Percentiles rank a stretch among this genome's conserved stretches.
Evolutionary conservation across 2,888 invertebrate species (phyloP).

Genomic region (Harmothoe impar): DNA sequence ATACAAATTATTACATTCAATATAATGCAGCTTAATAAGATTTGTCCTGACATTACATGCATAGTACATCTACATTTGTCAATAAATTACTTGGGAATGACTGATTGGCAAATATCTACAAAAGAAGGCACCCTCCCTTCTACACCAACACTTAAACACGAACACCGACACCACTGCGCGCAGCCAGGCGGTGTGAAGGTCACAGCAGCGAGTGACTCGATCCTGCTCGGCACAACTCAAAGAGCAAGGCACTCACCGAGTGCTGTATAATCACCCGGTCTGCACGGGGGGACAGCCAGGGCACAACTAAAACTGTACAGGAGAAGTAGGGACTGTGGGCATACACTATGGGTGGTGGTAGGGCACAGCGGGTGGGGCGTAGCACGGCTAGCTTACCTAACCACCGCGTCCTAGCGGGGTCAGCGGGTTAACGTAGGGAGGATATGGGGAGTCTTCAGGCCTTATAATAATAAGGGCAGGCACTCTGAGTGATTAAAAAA

Average conservation of each 20-base stretch:
- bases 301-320: not conserved
- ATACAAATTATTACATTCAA: slow-evolving; percentile 54
- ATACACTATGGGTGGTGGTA: not conserved
- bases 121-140: slow-evolving; percentile 58
- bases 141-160: slow-evolving; percentile 45
- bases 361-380: too few species aligned
- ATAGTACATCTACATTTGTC: slow-evolving; percentile 54
- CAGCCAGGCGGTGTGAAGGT: slow-evolving; percentile 20
- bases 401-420: too few species aligned
- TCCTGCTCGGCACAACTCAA: not conserved
- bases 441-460: too few species aligned
- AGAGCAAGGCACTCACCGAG: not conserved
- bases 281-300: too few species aligned
- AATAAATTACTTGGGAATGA: slow-evolving; percentile 59
- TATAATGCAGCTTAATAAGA: slow-evolving; percentile 20
- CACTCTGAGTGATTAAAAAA: too few species aligned
- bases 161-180: not conserved
- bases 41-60: not conserved
- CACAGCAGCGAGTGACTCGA: not conserved
- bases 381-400: too few species aligned
- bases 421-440: too few species aligned
- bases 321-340: slow-evolving; percentile 14
- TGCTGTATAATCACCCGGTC: too few species aligned
- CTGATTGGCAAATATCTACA: slow-evolving; percentile 55
- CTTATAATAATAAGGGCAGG: too few species aligned